Base-by-base conservation (phyloP, 2,797 vertebrate species). In the Lerista edwardsae region DNA sequence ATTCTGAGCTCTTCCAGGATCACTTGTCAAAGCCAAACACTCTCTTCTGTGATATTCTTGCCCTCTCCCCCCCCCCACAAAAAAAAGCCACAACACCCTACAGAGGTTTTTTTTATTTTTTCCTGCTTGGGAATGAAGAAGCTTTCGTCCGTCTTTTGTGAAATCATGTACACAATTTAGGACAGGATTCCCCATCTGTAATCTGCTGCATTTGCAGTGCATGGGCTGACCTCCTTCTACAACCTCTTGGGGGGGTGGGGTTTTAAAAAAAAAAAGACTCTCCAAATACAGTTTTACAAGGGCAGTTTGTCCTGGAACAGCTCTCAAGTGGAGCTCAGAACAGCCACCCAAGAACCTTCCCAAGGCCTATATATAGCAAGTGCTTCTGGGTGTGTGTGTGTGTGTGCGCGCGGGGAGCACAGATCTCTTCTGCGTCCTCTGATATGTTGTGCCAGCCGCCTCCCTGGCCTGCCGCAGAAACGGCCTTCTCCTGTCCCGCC, bases 351-450 rank as follows among this genome's bases (percentile, higher is more conserved):
- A 61, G 59, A 25, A 61, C 59, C 59, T 61, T 61, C 21, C 21
- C 21, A 25, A 25, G 21, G 59, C 59, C 77, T 68, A 68, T 55
- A 68, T 68, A 80, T 80, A 68, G 78, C 78, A 25, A 51, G 51
- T 6, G 34, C 12, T 14, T 75, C 2, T 15, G 17, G 44, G n/a
- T 23, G 34, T 4, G 27, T 11, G 6, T 15, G 51, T 55, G n/a
- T 23, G 34, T 4, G 27, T 11, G 6, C 3, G 51, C 19, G 8
- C 0, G 0, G 0, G 21, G 61, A 15, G 39, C 74, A 0, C 61
- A 29, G 55, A 6, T 41, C 25, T 5, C 31, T n/a, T 64, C 21
- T 8, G 17, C 59, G n/a, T 29, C n/a, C 21, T 41, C 4, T 10
- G 14, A 31, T 39, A 4, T 7, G 1, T 71, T 69, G 47, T 36